These are phyloP conservation scores for Parauchenoglanis ngamensis DNA, from an alignment of 2,797 vertebrate genomes.

Conservation along the genomic window DNA sequence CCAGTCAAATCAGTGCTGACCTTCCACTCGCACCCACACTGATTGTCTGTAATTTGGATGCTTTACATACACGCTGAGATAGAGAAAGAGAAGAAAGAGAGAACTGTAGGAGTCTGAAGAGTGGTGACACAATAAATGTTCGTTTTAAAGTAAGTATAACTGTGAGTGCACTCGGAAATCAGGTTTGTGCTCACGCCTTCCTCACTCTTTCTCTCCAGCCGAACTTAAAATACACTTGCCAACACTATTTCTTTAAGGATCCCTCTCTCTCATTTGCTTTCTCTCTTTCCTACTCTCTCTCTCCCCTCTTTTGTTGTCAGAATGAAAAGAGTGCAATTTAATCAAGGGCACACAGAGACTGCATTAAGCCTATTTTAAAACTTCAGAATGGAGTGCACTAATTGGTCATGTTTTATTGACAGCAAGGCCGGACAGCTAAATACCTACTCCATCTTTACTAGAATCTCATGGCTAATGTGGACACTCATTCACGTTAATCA, in stretches of 20 bases:
- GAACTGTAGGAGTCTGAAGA: background rate
- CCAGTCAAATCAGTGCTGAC: constrained; percentile 34
- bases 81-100: background rate
- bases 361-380: constrained; percentile 23
- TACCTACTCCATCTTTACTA: background rate
- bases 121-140: constrained; percentile 3
- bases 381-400: constrained; percentile 9
- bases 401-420: constrained; percentile 19
- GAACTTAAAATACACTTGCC: background rate
- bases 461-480: background rate
- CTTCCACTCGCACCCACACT: constrained; percentile 20
- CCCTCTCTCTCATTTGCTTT: background rate
- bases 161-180: constrained; percentile 18
- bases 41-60: constrained; percentile 20
- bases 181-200: background rate
- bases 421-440: background rate
- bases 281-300: background rate
- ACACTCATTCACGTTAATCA: background rate
- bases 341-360: constrained; percentile 20
- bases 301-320: background rate
- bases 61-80: background rate
- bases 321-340: constrained; percentile 13
- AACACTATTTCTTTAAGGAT: too few species aligned
- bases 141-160: background rate
- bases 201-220: background rate